Evolutionary conservation across 1,140 invertebrate genomes (phyloP).

Genomic region (Hyphantria cunea): DNA sequence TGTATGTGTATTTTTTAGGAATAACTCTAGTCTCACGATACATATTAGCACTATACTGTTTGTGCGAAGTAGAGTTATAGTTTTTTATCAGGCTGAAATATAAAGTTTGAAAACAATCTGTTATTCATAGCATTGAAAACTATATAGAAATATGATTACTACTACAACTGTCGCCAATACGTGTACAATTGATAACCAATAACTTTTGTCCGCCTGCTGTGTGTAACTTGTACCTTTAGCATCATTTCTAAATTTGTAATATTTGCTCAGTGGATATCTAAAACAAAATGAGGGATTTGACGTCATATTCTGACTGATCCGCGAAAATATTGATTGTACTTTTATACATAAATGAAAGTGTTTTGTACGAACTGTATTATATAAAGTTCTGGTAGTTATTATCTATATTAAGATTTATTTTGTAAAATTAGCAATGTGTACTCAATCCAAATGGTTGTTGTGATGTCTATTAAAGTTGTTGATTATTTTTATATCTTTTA

Average conservation of each 20-base stretch:
- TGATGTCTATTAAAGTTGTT: slow-evolving; percentile 79
- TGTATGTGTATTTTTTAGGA: too few species aligned
- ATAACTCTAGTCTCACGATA: too few species aligned
- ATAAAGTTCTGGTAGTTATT: slow-evolving; percentile 22
- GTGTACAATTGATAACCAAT: too few species aligned
- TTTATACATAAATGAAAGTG: slow-evolving; percentile 35
- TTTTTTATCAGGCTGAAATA: too few species aligned
- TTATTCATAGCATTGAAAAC: too few species aligned
- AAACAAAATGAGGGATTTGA: not conserved
- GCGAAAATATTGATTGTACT: slow-evolving; percentile 31
- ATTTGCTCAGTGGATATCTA: slow-evolving; percentile 1
- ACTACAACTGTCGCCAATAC: too few species aligned
- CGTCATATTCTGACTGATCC: slow-evolving; percentile 39
- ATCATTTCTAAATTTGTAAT: not conserved
- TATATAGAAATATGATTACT: too few species aligned
- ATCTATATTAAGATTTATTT: slow-evolving; percentile 27
- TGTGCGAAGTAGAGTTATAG: too few species aligned
- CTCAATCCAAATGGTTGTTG: slow-evolving; percentile 79
- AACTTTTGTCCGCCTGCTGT: too few species aligned
- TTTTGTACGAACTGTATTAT: slow-evolving; percentile 29
- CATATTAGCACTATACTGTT: too few species aligned
- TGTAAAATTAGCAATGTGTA: slow-evolving; percentile 55
- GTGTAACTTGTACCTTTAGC: too few species aligned
- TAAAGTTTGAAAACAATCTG: too few species aligned
- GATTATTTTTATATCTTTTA: slow-evolving; percentile 35